Conservation (phyloP, 2,797 vertebrate species). For the Sebastes baramenuke region DNA sequence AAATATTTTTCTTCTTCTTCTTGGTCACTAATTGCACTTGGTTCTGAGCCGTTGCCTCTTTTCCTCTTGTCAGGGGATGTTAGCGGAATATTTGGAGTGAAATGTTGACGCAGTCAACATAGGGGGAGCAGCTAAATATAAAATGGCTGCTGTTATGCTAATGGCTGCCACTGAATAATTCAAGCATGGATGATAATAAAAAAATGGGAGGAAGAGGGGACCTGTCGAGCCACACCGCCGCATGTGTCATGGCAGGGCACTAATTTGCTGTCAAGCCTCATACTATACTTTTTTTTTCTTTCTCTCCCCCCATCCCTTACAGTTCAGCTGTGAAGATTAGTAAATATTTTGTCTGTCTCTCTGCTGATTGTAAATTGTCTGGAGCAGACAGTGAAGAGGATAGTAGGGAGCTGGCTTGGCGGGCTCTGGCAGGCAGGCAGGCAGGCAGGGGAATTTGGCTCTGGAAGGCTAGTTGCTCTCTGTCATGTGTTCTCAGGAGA, state of each 20-base stretch:
- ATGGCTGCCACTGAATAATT: slow-evolving; percentile 89
- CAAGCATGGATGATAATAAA: slow-evolving; percentile 86
- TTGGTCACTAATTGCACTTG: slow-evolving; percentile 80
- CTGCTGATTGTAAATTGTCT: slow-evolving; percentile 54
- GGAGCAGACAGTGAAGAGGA: slow-evolving; percentile 35
- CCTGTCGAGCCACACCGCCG: slow-evolving; percentile 78
- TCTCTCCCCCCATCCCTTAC: slow-evolving; percentile 11
- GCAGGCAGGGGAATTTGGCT: slow-evolving; percentile 50
- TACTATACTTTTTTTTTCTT: slow-evolving; percentile 28
- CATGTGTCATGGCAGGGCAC: slow-evolving; percentile 78
- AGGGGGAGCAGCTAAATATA: slow-evolving; percentile 86
- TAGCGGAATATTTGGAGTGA: slow-evolving; percentile 79
- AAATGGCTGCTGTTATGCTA: slow-evolving; percentile 85
- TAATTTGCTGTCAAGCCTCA: slow-evolving; percentile 85
- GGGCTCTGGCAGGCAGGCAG: slow-evolving; percentile 35
- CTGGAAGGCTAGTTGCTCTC: slow-evolving; percentile 59
- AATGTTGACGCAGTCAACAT: slow-evolving; percentile 80
- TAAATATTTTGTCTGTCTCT: slow-evolving; percentile 78
- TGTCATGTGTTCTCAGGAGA: slow-evolving; percentile 73
- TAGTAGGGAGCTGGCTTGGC: slow-evolving; percentile 27
- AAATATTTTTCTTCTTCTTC: slow-evolving; percentile 48
- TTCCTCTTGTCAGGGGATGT: slow-evolving; percentile 72
- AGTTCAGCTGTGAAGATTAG: slow-evolving; percentile 73
- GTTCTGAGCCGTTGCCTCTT: slow-evolving; percentile 74
- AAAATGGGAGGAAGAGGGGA: slow-evolving; percentile 67